Evolutionary conservation across 2,888 invertebrate species (phyloP).

Genomic region (Agrotis ipsilon): DNA sequence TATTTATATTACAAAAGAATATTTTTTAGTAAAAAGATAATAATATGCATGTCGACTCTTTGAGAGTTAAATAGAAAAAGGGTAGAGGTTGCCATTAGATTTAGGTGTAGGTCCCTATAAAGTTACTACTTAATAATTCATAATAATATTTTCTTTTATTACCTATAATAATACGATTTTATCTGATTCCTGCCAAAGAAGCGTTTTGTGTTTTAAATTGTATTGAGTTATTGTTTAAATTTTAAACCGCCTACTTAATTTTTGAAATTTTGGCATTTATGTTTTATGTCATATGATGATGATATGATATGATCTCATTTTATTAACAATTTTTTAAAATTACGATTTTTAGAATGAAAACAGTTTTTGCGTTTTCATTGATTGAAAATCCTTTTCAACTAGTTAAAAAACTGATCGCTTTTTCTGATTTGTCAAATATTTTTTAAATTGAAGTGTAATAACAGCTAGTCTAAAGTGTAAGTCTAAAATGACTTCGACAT

Average conservation of each 20-base stretch:
- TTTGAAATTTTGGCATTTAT: too few relatives aligned
- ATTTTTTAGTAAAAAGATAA: too few relatives aligned
- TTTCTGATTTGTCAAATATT: not conserved
- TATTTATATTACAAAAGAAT: too few relatives aligned
- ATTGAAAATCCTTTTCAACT: not conserved
- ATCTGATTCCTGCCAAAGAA: not conserved
- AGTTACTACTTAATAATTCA: too few relatives aligned
- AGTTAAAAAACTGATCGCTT: not conserved
- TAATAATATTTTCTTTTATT: not conserved
- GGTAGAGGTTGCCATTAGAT: not conserved
- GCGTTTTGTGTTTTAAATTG: not conserved
- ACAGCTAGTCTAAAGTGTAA: not conserved
- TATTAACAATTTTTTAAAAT: not conserved
- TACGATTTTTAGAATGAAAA: not conserved
- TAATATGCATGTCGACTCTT: not conserved
- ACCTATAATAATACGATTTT: not conserved
- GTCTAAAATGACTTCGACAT: too few relatives aligned
- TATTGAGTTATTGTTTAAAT: not conserved
- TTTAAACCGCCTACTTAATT: not conserved
- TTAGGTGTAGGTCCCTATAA: not conserved
- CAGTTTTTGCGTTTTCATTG: not conserved
- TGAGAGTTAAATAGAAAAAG: not conserved
- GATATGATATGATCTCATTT: conserved; percentile 33
- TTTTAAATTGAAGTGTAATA: not conserved
- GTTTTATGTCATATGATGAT: too few relatives aligned